Base-by-base conservation (phyloP, 1,140 invertebrate genomes). In the Bradysia coprophila region DNA sequence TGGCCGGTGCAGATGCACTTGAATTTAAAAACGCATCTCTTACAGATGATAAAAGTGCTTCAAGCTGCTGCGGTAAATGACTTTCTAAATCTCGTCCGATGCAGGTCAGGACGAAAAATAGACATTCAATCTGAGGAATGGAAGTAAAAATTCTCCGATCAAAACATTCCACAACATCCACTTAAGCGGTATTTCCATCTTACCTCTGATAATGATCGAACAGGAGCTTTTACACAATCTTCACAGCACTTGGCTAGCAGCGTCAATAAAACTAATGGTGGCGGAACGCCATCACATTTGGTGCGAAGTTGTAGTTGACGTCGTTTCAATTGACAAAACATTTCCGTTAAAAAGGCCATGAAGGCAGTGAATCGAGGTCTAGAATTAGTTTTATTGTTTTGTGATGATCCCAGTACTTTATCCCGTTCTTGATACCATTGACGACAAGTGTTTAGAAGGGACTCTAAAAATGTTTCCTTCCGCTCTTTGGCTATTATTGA, bases 381-480 rank as follows among this genome's bases (percentile, higher is more conserved):
- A 13, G 58, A 57, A 39, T 55, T 52, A 21, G 52, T 56, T 36
- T 61, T 61, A 54, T 59, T 60, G 33, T 51, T 55, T 38, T 60
- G 57, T 8, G 59, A 53, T 43, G 56, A 49, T 43, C 52, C 59
- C n/a, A 61, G 42, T 15, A 61, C 69, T 64, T 77, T 78, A 44
- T 81, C 80, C 23, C 81, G 63, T 56, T 89, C 83, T 54, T 87
- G 82, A 60, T 84, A 90, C 78, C 81, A 89, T 58, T 89, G 82
- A 53, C 88, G 82, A 54, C 83, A 87, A 13, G 76, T 86, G 60
- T 91, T 91, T 39, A 90, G 65, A 40, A 91, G 62, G 8, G 82
- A 85, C 62, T 91, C 87, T 41, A 90, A 62, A 57, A 91, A 90
- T 18, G 86, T 90, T 61, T 86, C 81, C 48, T 77, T 81, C 45